Conservation (phyloP, 2,888 invertebrate genomes). For the Eupithecia dodoneata region DNA sequence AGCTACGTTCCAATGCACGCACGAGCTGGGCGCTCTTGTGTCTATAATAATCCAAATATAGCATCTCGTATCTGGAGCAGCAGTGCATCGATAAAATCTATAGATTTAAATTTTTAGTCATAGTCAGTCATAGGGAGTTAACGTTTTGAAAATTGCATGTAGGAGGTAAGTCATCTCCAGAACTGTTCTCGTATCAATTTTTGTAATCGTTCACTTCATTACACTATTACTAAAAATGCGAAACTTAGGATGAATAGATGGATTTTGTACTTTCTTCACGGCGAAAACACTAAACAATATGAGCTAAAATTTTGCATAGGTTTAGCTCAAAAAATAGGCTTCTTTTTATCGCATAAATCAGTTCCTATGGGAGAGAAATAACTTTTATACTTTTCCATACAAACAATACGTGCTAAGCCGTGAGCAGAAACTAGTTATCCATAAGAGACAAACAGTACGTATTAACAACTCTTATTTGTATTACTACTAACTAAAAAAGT, state of each 20-base stretch:
- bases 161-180: neutral
- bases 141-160: neutral
- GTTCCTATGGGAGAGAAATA: too few relatives aligned
- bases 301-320: too few relatives aligned
- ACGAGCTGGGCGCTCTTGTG: neutral
- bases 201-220: neutral
- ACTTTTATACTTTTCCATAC: too few relatives aligned
- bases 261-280: too few relatives aligned
- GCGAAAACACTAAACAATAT: too few relatives aligned
- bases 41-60: constrained; percentile 8
- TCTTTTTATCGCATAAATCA: too few relatives aligned
- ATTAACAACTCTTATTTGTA: neutral
- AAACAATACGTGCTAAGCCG: too few relatives aligned
- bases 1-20: neutral
- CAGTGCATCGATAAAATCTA: constrained; percentile 13
- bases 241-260: neutral
- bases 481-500: neutral
- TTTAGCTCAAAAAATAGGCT: too few relatives aligned
- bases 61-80: constrained; percentile 26
- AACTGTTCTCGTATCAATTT: neutral
- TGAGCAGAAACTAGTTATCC: too few relatives aligned
- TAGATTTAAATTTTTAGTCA: neutral
- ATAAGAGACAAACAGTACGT: too few relatives aligned
- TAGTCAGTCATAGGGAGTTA: too few relatives aligned
- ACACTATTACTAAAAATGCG: neutral